Evolutionary conservation across 2,113 vertebrate genomes (phyloP).

Genomic region (Hiodon tergisus): DNA sequence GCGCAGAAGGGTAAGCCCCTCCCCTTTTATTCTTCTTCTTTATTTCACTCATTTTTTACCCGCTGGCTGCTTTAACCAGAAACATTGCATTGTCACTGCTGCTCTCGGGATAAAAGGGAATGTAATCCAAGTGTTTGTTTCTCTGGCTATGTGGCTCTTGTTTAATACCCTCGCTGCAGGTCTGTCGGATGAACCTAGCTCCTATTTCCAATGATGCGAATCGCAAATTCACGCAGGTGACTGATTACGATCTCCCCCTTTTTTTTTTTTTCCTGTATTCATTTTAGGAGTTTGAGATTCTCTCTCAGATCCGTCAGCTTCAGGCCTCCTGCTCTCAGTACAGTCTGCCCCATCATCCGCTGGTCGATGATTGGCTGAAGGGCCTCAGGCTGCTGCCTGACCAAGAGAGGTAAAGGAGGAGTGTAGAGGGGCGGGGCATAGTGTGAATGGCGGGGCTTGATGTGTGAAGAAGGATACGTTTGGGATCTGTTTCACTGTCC

Average conservation of each 20-base stretch:
- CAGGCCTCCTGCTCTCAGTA: slow-evolving; percentile 71
- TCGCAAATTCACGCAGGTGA: not conserved
- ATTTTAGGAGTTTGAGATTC: slow-evolving; percentile 76
- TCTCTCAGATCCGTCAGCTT: slow-evolving; percentile 72
- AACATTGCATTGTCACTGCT: too few relatives aligned
- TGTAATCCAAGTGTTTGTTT: not conserved
- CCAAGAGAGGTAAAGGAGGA: slow-evolving; percentile 70
- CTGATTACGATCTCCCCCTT: not conserved
- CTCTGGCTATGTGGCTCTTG: not conserved
- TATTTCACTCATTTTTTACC: too few relatives aligned
- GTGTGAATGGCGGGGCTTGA: not conserved
- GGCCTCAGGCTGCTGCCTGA: slow-evolving; percentile 64
- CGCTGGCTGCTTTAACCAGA: too few relatives aligned
- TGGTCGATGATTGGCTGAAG: slow-evolving; percentile 59
- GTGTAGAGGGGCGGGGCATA: not conserved
- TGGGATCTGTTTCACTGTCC: not conserved
- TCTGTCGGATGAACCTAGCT: too few relatives aligned
- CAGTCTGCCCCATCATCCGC: slow-evolving; percentile 46
- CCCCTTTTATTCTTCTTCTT: not conserved
- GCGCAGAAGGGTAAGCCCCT: slow-evolving; percentile 70
- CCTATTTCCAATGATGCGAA: not conserved
- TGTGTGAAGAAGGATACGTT: not conserved
- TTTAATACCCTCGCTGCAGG: not conserved
- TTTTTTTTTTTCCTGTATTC: not conserved
- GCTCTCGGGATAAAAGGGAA: too few relatives aligned